Conservation (phyloP, 2,797 vertebrate species). For the Notoglanidium macrostoma region DNA sequence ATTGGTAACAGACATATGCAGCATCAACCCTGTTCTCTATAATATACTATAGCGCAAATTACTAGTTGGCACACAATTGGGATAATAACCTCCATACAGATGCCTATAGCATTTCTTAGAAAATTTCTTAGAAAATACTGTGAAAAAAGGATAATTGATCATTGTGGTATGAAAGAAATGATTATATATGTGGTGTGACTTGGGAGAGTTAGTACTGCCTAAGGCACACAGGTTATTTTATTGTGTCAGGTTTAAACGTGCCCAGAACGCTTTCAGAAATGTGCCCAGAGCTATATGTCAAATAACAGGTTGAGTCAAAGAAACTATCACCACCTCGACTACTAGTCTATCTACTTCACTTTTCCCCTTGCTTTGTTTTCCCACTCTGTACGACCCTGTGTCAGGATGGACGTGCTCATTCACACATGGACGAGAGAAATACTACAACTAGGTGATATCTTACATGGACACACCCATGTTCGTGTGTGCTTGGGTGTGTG, state of each 20-base stretch:
- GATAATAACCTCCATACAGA: not conserved
- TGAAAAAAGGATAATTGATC: not conserved
- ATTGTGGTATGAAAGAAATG: not conserved
- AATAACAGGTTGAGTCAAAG: conserved; percentile 8
- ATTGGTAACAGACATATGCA: not conserved
- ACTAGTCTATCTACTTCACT: not conserved
- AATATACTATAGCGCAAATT: not conserved
- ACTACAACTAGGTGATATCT: conserved; percentile 30
- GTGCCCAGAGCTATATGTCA: conserved; percentile 18
- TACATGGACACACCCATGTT: not conserved
- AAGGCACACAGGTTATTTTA: not conserved
- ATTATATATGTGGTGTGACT: conserved; percentile 3
- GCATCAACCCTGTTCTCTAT: not conserved
- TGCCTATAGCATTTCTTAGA: not conserved
- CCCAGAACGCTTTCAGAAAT: conserved; percentile 30
- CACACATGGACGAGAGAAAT: conserved; percentile 46
- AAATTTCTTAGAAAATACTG: not conserved
- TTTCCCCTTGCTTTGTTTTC: not conserved
- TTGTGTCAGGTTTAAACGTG: conserved; percentile 38
- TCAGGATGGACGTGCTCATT: conserved; percentile 34
- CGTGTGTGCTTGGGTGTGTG: not conserved
- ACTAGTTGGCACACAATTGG: not conserved
- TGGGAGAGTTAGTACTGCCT: not conserved
- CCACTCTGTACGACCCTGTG: conserved; percentile 14
- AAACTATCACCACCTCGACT: not conserved